Percentiles rank a stretch among this genome's conserved stretches.
These are phyloP conservation scores for Peromyscus aztecus DNA, from an alignment of 2,797 vertebrate species.

Conservation along the genomic window DNA sequence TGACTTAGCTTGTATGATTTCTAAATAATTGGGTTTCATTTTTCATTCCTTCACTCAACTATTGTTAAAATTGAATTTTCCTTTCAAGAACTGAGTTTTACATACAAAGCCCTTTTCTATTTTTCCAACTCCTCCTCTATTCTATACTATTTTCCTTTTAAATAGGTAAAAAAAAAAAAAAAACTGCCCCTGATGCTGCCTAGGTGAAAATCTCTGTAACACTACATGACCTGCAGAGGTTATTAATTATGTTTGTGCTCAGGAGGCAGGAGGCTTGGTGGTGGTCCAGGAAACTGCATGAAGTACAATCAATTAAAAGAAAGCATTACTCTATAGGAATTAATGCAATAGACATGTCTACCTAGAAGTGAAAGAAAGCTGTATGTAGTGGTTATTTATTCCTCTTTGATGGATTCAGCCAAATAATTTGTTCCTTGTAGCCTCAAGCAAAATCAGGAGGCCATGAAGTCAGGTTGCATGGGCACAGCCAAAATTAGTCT, in stretches of 20 bases:
- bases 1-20: background rate
- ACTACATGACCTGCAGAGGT: background rate
- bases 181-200: background rate
- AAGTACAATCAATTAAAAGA: background rate
- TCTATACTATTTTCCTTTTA: background rate
- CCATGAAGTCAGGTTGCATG: background rate
- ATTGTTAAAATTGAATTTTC: background rate
- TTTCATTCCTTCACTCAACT: background rate
- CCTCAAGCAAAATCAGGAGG: background rate
- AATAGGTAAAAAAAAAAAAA: constrained; percentile 26
- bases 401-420: background rate
- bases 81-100: background rate
- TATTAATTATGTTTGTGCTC: background rate
- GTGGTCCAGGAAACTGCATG: background rate
- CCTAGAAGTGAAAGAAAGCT: background rate
- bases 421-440: background rate
- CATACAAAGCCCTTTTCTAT: background rate
- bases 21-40: background rate
- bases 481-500: background rate
- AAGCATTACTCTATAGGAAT: background rate
- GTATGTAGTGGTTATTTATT: background rate
- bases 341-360: background rate
- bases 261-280: background rate
- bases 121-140: background rate
- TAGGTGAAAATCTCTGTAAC: background rate